A percentile compares a stretch with the other conserved stretches of the same genome.
Conservation (phyloP, 2,888 invertebrate species). For the Caenorhabditis zanzibari region DNA sequence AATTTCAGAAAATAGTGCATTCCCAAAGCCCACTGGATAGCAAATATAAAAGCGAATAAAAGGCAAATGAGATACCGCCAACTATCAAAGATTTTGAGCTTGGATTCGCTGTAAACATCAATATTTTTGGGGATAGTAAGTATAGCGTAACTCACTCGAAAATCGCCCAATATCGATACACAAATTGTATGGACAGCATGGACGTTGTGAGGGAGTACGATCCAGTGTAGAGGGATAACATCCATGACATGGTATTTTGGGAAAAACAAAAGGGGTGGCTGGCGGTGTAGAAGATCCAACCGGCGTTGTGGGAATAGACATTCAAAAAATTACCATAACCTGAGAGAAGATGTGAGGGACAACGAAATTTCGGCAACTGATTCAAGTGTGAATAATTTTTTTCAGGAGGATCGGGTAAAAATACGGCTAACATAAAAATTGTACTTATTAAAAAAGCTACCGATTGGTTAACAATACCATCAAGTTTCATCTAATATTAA, state of each 20-base stretch:
- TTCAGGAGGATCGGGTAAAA: too few species aligned
- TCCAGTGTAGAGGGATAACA: neutral
- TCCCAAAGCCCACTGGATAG: neutral
- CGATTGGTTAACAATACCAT: too few species aligned
- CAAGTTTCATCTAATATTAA: too few species aligned
- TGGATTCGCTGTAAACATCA: neutral
- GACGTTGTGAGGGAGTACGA: neutral
- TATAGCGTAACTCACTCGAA: neutral
- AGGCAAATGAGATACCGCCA: neutral
- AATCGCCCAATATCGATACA: neutral
- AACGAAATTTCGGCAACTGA: too few species aligned
- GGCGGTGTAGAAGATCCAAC: neutral
- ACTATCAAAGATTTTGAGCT: neutral
- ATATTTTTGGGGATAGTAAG: too few species aligned
- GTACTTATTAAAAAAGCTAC: too few species aligned
- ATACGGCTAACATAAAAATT: too few species aligned
- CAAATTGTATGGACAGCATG: neutral
- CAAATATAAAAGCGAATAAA: neutral
- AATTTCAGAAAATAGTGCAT: neutral
- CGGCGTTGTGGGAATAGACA: neutral
- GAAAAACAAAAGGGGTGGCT: neutral
- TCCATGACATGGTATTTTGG: neutral
- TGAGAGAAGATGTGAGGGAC: neutral
- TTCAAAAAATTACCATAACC: neutral
- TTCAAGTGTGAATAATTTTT: too few species aligned